Evolutionary conservation across 53 echinoderm and acorn worm genomes (phyloP), one percentile per base, ranked within the genome.

Genomic region (Apostichopus leukothele): DNA sequence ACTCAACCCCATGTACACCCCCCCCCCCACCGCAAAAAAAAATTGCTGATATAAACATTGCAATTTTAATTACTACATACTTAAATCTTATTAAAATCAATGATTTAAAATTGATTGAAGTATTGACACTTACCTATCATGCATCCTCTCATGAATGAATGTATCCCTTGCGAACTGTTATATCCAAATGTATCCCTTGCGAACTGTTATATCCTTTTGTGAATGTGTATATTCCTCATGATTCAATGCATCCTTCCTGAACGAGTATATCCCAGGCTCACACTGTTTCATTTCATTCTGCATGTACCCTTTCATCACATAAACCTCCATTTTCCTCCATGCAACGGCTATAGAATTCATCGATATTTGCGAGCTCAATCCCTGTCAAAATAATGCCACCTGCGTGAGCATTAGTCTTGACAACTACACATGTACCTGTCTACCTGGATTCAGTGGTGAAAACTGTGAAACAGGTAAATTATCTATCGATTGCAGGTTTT

Each of bases 301-400:
- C 71, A 3, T 18, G 5, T 19, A 71, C 20, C 6, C 18, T 16
- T 71, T n/a, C 20, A 5, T 18, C 71, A 71, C 18, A 71, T 71
- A 16, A 19, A n/a, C n/a, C 5, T 19, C 18, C 18, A n/a, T 19
- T n/a, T 0, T 57, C 71, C 18, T n/a, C 71, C n/a, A n/a, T 26
- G 7, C 25, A 19, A 12, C 13, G 4, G 78, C 14, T 52, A 23
- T 23, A 77, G 78, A 77, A 77, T 51, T 77, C 78, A 50, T 18
- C 1, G 86, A 86, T 86, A 50, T 51, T 27, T 86, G 86, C 63
- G 59, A 60, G 8, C 39, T 21, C 51, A 21, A 21, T 19, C 93
- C 90, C 1, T 93, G 93, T 59, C 14, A 76, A 59, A 93, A 93
- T 88, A 88, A 88, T 76, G 93, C 88, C 22, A 90, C 90, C 59